These are phyloP conservation scores for Pagetopsis macropterus DNA, from an alignment of 2,797 vertebrate genomes.

Conservation along the genomic window DNA sequence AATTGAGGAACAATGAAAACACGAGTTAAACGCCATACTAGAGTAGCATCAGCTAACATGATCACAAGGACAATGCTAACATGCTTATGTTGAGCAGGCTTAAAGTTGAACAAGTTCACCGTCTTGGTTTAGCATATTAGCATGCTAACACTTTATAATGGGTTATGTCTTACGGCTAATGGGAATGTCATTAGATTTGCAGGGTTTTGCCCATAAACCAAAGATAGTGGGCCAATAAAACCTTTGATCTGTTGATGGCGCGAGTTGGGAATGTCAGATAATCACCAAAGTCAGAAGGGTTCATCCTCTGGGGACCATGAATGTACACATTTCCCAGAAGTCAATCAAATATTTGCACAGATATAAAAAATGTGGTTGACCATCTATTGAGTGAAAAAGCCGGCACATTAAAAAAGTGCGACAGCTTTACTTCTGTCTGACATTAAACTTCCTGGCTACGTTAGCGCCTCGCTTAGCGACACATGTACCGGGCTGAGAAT, in stretches of 20 bases:
- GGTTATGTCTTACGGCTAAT: no score
- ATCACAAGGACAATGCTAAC: neutral
- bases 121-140: neutral
- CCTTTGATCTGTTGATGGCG: no score
- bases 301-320: neutral
- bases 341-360: neutral
- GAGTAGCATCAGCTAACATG: neutral
- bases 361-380: no score
- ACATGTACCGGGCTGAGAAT: constrained; percentile 12
- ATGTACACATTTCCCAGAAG: no score
- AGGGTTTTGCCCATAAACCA: no score
- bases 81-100: neutral
- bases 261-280: no score
- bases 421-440: neutral
- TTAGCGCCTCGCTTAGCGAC: neutral
- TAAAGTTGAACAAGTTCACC: neutral
- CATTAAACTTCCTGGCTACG: neutral
- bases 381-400: neutral
- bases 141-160: neutral
- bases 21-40: neutral
- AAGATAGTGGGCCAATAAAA: neutral
- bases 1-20: no score
- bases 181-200: no score
- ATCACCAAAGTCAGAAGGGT: neutral
- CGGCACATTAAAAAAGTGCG: neutral